Conservation (phyloP, 2,797 vertebrate genomes). For the Ctenopoma multispine region DNA sequence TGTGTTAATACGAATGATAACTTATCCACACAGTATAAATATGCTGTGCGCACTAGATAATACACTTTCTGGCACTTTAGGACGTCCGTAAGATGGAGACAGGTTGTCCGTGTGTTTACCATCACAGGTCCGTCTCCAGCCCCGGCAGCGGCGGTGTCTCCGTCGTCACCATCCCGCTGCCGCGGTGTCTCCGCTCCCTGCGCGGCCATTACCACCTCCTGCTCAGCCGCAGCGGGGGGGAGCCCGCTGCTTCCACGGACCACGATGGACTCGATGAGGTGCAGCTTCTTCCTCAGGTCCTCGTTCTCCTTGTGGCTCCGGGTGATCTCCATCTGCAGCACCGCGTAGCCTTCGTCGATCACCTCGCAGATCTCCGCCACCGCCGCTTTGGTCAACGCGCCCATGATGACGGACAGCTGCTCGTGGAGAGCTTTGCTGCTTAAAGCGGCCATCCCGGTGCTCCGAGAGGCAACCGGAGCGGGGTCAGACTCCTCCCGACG, state of each 20-base stretch:
- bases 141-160: constrained; percentile 4
- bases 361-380: constrained; percentile 73
- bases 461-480: neutral
- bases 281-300: constrained; percentile 74
- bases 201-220: neutral
- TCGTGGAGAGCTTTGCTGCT: constrained; percentile 50
- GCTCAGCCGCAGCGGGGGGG: neutral
- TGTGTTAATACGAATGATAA: too few species aligned
- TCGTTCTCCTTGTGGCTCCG: constrained; percentile 74
- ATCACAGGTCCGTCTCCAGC: neutral
- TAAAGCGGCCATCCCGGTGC: constrained; percentile 36
- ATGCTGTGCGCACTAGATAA: too few species aligned
- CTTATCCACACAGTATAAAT: too few species aligned
- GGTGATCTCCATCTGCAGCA: constrained; percentile 69
- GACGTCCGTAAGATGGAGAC: too few species aligned
- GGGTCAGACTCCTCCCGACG: neutral
- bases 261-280: constrained; percentile 77
- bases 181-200: constrained; percentile 8
- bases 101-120: neutral
- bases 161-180: constrained; percentile 17
- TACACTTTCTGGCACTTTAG: too few species aligned
- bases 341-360: constrained; percentile 74
- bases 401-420: constrained; percentile 73
- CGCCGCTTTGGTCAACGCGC: constrained; percentile 68
- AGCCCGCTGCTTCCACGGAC: constrained; percentile 43